These are phyloP conservation scores for Listronotus oregonensis DNA, from an alignment of 1,140 invertebrate species.

Conservation along the genomic window DNA sequence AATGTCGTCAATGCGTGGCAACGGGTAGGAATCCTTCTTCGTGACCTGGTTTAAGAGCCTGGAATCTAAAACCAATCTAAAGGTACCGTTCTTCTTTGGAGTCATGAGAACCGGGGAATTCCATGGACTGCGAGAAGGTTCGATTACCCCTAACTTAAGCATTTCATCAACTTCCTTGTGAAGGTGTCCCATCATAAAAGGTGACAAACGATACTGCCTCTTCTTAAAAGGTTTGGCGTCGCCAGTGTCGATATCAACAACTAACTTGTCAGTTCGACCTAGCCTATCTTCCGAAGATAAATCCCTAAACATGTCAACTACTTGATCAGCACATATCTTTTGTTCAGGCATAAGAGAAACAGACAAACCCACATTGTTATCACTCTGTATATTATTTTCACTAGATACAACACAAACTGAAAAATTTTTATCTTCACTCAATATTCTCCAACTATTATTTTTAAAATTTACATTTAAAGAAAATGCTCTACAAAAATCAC, in stretches of 20 bases:
- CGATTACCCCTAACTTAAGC: conserved; percentile 14
- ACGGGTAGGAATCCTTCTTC: conserved; percentile 33
- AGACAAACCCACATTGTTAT: too few species aligned
- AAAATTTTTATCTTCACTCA: too few species aligned
- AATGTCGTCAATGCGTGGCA: conserved; percentile 43
- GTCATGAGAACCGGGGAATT: conserved; percentile 27
- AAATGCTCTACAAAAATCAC: conserved; percentile 1
- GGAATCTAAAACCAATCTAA: conserved; percentile 29
- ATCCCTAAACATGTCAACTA: too few species aligned
- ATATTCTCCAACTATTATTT: too few species aligned
- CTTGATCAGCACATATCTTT: too few species aligned
- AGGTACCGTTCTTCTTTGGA: conserved; percentile 28
- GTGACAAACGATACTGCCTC: conserved; percentile 26
- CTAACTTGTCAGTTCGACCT: too few species aligned
- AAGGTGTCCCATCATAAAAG: conserved; percentile 21
- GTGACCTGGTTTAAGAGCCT: conserved; percentile 44
- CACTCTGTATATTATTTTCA: too few species aligned
- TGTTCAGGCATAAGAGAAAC: too few species aligned
- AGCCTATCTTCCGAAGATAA: too few species aligned
- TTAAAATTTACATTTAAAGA: too few species aligned
- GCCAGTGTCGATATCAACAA: too few species aligned
- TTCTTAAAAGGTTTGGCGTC: conserved; percentile 21
- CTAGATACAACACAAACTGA: too few species aligned
- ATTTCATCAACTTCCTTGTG: conserved; percentile 16
- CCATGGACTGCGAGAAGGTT: conserved; percentile 32